phyloP scores from a whole-genome alignment of 2,113 vertebrate genomes.

The Callaeas wilsoni region DNA sequence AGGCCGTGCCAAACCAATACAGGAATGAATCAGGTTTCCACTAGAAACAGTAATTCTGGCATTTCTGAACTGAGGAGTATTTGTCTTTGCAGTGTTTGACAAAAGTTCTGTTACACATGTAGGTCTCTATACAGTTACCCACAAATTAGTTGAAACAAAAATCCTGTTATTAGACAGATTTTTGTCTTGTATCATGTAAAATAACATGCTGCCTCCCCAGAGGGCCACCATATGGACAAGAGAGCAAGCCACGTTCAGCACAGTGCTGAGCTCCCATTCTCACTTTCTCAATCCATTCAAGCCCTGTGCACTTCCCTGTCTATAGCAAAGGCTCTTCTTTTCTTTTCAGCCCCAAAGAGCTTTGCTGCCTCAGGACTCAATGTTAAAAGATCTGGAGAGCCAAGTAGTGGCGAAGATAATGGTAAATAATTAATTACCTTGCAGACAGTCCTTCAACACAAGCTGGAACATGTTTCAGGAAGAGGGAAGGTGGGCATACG shows the following conservation, averaged over 20 bases:
- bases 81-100: not conserved
- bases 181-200: not conserved
- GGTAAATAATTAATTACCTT: constrained; percentile 4
- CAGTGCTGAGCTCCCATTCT: not conserved
- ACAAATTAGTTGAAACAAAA: not conserved
- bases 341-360: not conserved
- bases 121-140: not conserved
- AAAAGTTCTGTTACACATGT: not conserved
- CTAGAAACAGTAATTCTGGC: not conserved
- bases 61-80: not conserved
- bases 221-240: not conserved
- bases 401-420: not conserved
- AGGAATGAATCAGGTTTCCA: not conserved
- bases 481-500: not conserved
- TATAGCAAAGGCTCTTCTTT: not conserved
- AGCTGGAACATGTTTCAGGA: not conserved
- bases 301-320: not conserved
- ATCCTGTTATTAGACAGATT: not conserved
- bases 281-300: not conserved
- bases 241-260: not conserved
- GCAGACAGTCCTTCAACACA: not conserved
- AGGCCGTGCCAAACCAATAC: not conserved
- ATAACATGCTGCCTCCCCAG: not conserved
- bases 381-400: not conserved
- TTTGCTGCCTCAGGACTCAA: not conserved